Evolutionary conservation across 2,797 vertebrate species (phyloP).

Genomic region (Malacoctenus gilli): DNA sequence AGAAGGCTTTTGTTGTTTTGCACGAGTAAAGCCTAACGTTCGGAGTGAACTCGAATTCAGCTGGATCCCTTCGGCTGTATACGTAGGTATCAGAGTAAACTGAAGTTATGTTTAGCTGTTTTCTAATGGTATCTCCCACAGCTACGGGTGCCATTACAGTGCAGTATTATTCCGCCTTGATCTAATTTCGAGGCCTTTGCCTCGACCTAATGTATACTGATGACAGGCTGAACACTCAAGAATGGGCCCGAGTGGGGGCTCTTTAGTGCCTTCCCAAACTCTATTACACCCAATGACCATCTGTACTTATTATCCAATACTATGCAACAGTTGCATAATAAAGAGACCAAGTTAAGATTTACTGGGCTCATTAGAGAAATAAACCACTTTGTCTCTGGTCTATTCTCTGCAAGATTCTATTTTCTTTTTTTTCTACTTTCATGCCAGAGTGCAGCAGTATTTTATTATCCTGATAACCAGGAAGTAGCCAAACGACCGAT

Average conservation of each 20-base stretch:
- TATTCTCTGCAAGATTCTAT: constrained; percentile 30
- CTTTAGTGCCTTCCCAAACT: constrained; percentile 69
- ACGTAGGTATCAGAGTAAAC: too few relatives aligned
- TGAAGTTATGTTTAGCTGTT: constrained; percentile 50
- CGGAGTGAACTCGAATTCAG: too few relatives aligned
- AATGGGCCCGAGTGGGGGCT: constrained; percentile 8
- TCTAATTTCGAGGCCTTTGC: constrained; percentile 63
- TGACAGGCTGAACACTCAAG: constrained; percentile 63
- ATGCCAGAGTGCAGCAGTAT: constrained; percentile 37
- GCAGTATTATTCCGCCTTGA: constrained; percentile 69
- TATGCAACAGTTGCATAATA: constrained; percentile 77
- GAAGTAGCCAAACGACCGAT: constrained; percentile 21
- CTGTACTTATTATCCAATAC: constrained; percentile 78
- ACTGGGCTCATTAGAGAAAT: constrained; percentile 74
- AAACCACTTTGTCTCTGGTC: constrained; percentile 50
- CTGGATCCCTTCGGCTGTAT: too few relatives aligned
- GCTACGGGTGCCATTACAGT: constrained; percentile 61
- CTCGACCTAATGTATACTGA: constrained; percentile 76
- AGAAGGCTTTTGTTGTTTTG: too few relatives aligned
- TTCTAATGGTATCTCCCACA: constrained; percentile 58
- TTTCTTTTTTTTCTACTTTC: constrained; percentile 40
- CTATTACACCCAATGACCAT: constrained; percentile 73
- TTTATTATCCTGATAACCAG: constrained; percentile 33
- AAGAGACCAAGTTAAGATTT: constrained; percentile 76
- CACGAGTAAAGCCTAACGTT: too few relatives aligned